Evolutionary conservation across 2,113 vertebrate species (phyloP).

Genomic region (Nymphicus hollandicus): DNA sequence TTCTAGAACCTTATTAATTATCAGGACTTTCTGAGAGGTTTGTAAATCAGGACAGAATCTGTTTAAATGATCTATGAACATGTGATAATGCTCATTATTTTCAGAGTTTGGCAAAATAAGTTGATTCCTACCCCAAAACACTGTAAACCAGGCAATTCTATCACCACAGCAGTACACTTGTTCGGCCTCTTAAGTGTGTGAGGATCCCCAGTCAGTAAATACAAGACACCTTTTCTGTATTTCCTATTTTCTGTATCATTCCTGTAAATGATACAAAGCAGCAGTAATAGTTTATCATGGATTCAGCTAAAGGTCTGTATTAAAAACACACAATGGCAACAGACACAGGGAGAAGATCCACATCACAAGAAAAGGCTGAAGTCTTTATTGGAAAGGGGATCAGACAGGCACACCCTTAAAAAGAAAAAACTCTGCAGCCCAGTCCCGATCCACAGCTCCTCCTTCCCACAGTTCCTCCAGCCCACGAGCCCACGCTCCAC

Average conservation of each 20-base stretch:
- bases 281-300: not conserved
- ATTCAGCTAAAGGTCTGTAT: not conserved
- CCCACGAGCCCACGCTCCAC: accelerated
- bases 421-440: not conserved
- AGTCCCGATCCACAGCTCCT: not conserved
- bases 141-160: not conserved
- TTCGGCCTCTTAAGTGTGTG: not conserved
- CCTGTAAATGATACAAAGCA: not conserved
- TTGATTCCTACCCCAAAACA: not conserved
- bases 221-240: not conserved
- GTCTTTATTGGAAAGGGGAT: not conserved
- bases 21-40: not conserved
- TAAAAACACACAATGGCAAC: not conserved
- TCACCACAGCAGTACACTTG: not conserved
- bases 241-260: not conserved
- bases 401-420: not conserved
- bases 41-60: not conserved
- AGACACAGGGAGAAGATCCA: not conserved
- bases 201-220: not conserved
- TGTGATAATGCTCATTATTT: not conserved
- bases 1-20: constrained; percentile 1
- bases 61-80: constrained; percentile 1
- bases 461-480: not conserved
- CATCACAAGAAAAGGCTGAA: not conserved
- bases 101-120: not conserved